These are phyloP conservation scores for Cheilosia urbana DNA, from an alignment of 2,888 invertebrate genomes.

Conservation along the genomic window DNA sequence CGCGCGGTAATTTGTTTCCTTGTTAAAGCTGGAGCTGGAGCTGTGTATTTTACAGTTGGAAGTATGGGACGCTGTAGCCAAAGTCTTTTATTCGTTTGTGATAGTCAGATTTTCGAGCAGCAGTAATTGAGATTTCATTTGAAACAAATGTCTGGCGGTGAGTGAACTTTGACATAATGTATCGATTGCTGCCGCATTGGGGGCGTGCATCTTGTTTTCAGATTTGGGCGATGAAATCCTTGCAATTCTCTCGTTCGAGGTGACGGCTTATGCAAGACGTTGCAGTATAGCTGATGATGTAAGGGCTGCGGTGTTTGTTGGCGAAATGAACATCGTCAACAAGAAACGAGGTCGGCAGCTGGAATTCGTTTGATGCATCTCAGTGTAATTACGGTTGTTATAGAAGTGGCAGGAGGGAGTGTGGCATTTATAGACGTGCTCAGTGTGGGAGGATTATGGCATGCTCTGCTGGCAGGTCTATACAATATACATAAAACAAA, in stretches of 20 bases:
- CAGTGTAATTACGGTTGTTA: slow-evolving; percentile 11
- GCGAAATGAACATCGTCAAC: not conserved
- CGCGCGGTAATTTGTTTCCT: slow-evolving; percentile 74
- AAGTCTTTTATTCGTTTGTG: slow-evolving; percentile 32
- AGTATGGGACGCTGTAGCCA: slow-evolving; percentile 32
- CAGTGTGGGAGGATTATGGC: not conserved
- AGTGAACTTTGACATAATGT: slow-evolving; percentile 72
- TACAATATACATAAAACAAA: no score
- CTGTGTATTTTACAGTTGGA: slow-evolving; percentile 4
- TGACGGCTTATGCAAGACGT: slow-evolving; percentile 6
- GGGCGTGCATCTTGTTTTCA: slow-evolving; percentile 70
- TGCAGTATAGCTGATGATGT: not conserved
- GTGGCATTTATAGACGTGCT: not conserved
- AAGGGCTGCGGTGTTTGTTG: slow-evolving; percentile 10
- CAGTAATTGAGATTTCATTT: slow-evolving; percentile 74
- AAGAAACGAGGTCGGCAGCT: slow-evolving; percentile 17
- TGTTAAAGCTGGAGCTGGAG: slow-evolving; percentile 30
- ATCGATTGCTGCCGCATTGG: slow-evolving; percentile 61
- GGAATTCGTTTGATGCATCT: slow-evolving; percentile 26
- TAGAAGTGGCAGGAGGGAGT: not conserved
- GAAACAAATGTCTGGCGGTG: slow-evolving; percentile 56
- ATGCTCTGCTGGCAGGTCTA: not conserved
- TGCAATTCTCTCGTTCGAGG: not conserved
- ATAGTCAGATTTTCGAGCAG: slow-evolving; percentile 62
- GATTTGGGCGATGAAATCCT: slow-evolving; percentile 31